Conservation (phyloP, 1,140 invertebrate genomes). For the Drosophila obscura region DNA sequence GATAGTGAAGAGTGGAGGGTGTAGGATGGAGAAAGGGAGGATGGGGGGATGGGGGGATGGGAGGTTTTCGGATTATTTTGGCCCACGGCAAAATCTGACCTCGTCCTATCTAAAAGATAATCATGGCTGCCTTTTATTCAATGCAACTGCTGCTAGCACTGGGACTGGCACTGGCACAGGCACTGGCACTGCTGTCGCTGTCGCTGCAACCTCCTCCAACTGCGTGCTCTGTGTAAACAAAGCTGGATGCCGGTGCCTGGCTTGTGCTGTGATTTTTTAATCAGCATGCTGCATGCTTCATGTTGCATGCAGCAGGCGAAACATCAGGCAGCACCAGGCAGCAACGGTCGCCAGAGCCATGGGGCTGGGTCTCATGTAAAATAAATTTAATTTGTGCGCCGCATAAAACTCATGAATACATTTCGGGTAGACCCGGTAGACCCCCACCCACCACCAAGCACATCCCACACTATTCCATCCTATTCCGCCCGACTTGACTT, state of each 20-base stretch:
- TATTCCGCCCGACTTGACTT: too few species aligned
- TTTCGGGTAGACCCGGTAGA: conserved; percentile 19
- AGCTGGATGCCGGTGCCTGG: conserved; percentile 30
- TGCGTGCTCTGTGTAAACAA: conserved; percentile 66
- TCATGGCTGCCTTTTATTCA: conserved; percentile 60
- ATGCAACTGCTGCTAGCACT: conserved; percentile 30
- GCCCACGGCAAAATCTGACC: conserved; percentile 37
- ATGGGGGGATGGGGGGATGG: too few species aligned
- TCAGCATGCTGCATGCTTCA: conserved; percentile 36
- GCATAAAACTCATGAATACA: conserved; percentile 72
- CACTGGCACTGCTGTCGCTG: too few species aligned
- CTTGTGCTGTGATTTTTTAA: conserved; percentile 53
- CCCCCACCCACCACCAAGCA: background rate
- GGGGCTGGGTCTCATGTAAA: conserved; percentile 57
- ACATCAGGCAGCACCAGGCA: conserved; percentile 13
- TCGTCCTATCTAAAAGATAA: conserved; percentile 70
- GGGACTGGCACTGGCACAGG: too few species aligned
- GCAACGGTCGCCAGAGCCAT: conserved; percentile 51
- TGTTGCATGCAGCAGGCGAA: background rate
- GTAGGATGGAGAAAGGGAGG: too few species aligned
- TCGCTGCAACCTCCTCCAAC: conserved; percentile 11
- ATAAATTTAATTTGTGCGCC: conserved; percentile 70
- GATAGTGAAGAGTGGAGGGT: background rate
- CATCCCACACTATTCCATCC: too few species aligned
- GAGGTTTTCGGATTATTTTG: conserved; percentile 19